phyloP scores from a whole-genome alignment of 37 sponge, comb jelly and placozoan species.

The Cliona cf. orientalis region DNA sequence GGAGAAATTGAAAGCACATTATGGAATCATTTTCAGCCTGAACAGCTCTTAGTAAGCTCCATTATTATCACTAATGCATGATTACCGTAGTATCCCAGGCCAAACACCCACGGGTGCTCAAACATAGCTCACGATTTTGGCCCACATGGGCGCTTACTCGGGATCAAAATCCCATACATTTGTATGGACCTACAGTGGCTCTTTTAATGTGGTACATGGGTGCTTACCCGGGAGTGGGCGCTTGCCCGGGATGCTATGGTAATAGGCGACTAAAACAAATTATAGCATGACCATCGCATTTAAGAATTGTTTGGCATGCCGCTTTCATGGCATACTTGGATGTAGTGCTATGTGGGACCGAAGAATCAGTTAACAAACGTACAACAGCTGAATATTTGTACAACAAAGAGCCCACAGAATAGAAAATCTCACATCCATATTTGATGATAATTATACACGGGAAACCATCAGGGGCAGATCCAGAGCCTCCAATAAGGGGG shows the following conservation, averaged over 20 bases:
- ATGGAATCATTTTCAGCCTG: slow-evolving; percentile 90
- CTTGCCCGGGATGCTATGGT: background rate
- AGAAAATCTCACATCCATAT: background rate
- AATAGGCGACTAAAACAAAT: background rate
- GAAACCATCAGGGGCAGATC: background rate
- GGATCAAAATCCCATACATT: too few relatives aligned
- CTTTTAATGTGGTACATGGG: too few relatives aligned
- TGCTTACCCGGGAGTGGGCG: too few relatives aligned
- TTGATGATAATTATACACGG: background rate
- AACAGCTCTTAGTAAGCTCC: slow-evolving; percentile 66
- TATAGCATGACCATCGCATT: background rate
- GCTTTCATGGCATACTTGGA: background rate
- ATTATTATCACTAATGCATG: background rate
- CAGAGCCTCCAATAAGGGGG: too few relatives aligned
- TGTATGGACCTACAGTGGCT: background rate
- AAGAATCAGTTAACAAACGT: too few relatives aligned
- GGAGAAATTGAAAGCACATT: slow-evolving; percentile 93
- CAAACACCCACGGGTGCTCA: too few relatives aligned
- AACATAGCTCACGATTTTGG: too few relatives aligned
- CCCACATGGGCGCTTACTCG: too few relatives aligned
- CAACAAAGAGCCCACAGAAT: too few relatives aligned
- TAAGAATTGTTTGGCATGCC: background rate
- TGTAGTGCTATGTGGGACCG: background rate
- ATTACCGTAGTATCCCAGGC: background rate
- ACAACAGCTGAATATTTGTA: too few relatives aligned